A percentile compares a stretch with the other conserved stretches of the same genome.
phyloP scores from a whole-genome alignment of 2,888 invertebrate genomes.

The Amphipyra tragopoginis region DNA sequence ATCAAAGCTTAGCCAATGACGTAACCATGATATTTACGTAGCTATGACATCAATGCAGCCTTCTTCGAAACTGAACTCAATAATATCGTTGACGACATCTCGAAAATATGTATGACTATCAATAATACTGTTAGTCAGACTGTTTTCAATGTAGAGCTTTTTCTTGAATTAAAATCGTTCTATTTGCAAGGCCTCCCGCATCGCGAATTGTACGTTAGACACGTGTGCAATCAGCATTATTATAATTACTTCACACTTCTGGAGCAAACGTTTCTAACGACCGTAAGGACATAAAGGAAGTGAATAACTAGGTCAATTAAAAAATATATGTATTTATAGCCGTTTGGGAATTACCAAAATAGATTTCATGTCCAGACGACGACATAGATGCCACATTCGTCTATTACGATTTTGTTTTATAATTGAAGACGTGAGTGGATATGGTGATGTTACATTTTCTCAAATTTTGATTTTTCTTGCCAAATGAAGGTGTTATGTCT shows the following conservation, averaged over 20 bases:
- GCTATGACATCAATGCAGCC: slow-evolving; percentile 60
- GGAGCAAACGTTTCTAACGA: slow-evolving; percentile 8
- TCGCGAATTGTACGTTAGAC: slow-evolving; percentile 21
- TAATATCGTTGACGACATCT: slow-evolving; percentile 63
- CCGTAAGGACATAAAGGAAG: slow-evolving; percentile 15
- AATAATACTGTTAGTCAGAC: slow-evolving; percentile 19
- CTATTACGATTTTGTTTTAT: no score
- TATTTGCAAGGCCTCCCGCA: slow-evolving; percentile 49
- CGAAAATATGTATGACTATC: slow-evolving; percentile 58
- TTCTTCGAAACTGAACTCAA: slow-evolving; percentile 57
- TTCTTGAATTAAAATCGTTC: slow-evolving; percentile 25
- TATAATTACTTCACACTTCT: not conserved
- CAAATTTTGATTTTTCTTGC: no score
- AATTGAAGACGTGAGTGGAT: no score
- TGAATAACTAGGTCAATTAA: slow-evolving; percentile 54
- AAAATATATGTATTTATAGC: slow-evolving; percentile 53
- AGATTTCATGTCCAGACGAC: slow-evolving; percentile 26
- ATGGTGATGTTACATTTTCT: no score
- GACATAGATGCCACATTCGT: not conserved
- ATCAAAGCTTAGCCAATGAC: slow-evolving; percentile 57
- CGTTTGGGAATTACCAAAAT: slow-evolving; percentile 46
- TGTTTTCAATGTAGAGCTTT: slow-evolving; percentile 5
- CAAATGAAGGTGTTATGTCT: no score
- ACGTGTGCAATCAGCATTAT: slow-evolving; percentile 11
- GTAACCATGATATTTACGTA: slow-evolving; percentile 61